Base-by-base conservation (phyloP, 2,113 vertebrate genomes). In the Sinosuthora webbiana region DNA sequence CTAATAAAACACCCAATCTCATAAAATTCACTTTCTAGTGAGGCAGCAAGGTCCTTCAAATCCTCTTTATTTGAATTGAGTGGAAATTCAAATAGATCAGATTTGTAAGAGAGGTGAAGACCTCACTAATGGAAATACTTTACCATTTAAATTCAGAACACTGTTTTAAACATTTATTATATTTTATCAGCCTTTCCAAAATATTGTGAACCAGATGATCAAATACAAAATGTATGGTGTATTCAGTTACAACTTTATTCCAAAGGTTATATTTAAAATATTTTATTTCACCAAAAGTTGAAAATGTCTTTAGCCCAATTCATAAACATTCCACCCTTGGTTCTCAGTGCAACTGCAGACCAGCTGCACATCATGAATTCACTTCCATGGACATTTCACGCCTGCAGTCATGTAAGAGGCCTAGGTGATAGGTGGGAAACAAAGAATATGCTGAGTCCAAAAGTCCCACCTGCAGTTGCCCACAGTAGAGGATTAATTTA, bases 401-500 rank as follows among this genome's bases (percentile, higher is more conserved):
- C 45, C 71, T 80, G 33, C 13, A 76, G 56, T 63, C 73, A 62
- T 42, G 10, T 9, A 55, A 37, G 42, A 82, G 47, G n/a, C 45
- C 49, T 70, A 57, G 64, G 39, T 47, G 42, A 69, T 70, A 37
- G 35, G 57, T 33, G 59, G 42, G 39, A 53, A 84, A 71, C 15
- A 68, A 64, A 73, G 10, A 74, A 64, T 7, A 30, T 0, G 7
- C 16, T 44, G 62, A 59, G 14, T 23, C 39, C 56, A 62, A 23
- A 80, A 63, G 33, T 20, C 6, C 62, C 24, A 22, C 21, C 37
- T 11, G 6, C 16, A 60, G n/a, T 4, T 59, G 52, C 44, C n/a
- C 41, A 3, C 3, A 18, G 50, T 33, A 31, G 13, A 50, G 1
- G 2, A 22, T 8, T 0, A 1, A 82, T 23, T 44, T 20, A 63